Evolutionary conservation across 2,888 invertebrate genomes (phyloP), one percentile per base, ranked within the genome.

Genomic region (Amitus sp.): DNA sequence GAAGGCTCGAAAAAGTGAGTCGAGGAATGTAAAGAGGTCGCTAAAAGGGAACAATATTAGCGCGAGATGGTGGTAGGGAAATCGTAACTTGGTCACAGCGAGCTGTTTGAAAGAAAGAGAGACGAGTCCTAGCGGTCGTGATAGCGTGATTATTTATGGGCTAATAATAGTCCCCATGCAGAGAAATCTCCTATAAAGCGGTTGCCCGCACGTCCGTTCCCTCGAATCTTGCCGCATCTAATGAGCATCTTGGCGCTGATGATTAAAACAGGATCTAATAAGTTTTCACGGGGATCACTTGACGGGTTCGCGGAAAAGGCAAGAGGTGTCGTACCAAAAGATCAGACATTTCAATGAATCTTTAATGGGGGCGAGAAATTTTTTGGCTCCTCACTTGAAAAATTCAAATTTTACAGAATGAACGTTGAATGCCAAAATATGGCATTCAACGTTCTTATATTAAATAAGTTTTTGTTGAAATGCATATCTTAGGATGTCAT

Each of bases 231-330:
- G n/a, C 39, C 7, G 39, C 7, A 39, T 39, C 40, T 50, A 28
- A 39, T 19, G 30, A 49, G 50, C 58, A 49, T 51, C 51, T 47
- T 59, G 58, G 51, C 50, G 54, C 39, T 19, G 27, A 50, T 54
- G 62, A 58, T 58, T 62, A 58, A 62, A 62, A 13, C 39, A 27
- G 51, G 45, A 51, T 55, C 62, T 51, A 63, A 63, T 63, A 63
- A 63, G 58, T 54, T 63, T 23, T 50, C 27, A 28, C 33, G 43
- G 27, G 43, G 47, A 39, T 42, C 39, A 43, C 30, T 27, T 37
- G 47, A 15, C 1, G 13, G 2, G 7, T 5, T 39, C 15, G 12
- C 7, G 17, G 15, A 3, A 39, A 39, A 39, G 12, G 12, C 15
- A 39, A 39, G 39, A n/a, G 12, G 39, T 15, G 39, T 17, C 15